Evolutionary conservation across 2,797 vertebrate genomes (phyloP).

Genomic region (Uromys caudimaculatus): DNA sequence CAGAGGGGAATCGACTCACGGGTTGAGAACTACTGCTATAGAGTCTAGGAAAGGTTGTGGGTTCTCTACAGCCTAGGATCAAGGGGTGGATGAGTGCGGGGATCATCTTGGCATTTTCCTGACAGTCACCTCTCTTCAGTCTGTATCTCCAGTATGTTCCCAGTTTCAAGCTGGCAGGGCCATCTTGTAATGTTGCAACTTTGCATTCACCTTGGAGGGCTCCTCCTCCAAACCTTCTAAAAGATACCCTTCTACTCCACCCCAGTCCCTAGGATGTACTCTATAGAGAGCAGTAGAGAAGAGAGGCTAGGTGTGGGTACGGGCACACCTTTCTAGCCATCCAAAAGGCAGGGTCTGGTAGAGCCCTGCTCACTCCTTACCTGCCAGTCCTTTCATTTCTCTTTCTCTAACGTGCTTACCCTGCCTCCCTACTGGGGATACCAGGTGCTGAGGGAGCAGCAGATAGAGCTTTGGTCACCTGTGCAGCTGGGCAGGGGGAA

Average conservation of each 20-base stretch:
- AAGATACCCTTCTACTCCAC: no score
- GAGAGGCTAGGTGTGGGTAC: background rate
- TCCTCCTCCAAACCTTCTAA: background rate
- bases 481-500: background rate
- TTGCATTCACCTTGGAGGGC: constrained; percentile 27
- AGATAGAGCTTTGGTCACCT: background rate
- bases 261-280: background rate
- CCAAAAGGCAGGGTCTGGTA: background rate
- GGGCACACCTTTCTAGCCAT: background rate
- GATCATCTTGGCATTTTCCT: background rate
- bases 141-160: background rate
- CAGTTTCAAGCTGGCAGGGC: background rate
- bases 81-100: background rate
- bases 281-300: background rate
- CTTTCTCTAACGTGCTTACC: background rate
- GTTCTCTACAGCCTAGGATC: background rate
- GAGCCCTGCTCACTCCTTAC: accelerated
- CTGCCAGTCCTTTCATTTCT: background rate
- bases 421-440: background rate
- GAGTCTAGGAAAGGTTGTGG: accelerated
- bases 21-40: background rate
- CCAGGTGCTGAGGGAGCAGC: background rate
- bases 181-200: background rate
- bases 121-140: background rate
- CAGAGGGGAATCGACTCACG: background rate